phyloP scores from a whole-genome alignment of 2,797 vertebrate genomes.

The Corythornis leucogaster region DNA sequence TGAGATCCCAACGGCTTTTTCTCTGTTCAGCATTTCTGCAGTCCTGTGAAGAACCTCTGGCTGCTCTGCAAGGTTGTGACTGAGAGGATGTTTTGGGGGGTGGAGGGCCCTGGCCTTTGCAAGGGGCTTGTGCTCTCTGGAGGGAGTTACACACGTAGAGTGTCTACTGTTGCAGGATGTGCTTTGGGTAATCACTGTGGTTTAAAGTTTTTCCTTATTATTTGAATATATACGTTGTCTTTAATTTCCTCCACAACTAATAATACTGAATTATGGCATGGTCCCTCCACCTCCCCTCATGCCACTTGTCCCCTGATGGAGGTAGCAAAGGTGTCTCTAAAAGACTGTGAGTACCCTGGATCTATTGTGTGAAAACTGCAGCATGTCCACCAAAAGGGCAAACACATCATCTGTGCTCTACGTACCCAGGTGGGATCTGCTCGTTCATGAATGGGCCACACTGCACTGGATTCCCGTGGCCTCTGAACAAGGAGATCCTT shows the following conservation, averaged over 20 bases:
- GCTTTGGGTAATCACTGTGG: neutral
- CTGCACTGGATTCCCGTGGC: neutral
- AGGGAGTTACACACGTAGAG: neutral
- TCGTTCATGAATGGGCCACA: fast-evolving
- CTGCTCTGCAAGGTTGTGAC: neutral
- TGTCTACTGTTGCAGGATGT: neutral
- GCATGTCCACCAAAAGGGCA: neutral
- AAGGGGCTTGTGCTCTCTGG: neutral
- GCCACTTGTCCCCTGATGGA: neutral
- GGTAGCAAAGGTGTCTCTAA: neutral
- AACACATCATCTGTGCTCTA: neutral
- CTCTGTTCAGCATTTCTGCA: neutral
- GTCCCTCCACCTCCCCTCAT: neutral
- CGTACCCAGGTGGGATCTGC: neutral
- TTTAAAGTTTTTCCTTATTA: neutral
- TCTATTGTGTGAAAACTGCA: neutral
- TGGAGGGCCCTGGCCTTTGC: neutral
- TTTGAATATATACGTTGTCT: neutral
- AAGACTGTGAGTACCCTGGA: neutral
- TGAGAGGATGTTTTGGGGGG: neutral
- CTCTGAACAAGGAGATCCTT: neutral
- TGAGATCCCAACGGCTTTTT: neutral
- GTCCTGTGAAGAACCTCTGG: slow-evolving; percentile 38
- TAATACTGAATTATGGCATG: neutral
- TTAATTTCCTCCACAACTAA: neutral